A percentile compares a stretch with the other conserved stretches of the same genome.
These are phyloP conservation scores for Isichthys henryi DNA, from an alignment of 2,113 vertebrate genomes.

Conservation along the genomic window DNA sequence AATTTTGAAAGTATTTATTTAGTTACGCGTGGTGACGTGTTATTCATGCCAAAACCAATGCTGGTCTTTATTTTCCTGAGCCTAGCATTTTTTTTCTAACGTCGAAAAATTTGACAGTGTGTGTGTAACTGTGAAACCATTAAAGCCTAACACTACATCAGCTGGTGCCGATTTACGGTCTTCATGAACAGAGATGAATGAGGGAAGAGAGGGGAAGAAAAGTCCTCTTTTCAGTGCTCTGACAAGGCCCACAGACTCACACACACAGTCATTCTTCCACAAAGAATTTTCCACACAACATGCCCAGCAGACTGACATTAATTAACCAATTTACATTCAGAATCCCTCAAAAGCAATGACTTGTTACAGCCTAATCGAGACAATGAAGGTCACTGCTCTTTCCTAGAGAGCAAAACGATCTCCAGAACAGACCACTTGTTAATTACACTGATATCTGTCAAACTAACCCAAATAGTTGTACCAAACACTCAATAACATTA, in stretches of 20 bases:
- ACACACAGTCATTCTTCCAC: constrained; percentile 31
- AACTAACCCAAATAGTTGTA: not conserved
- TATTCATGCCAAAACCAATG: not conserved
- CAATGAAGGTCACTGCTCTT: not conserved
- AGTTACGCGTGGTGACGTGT: not conserved
- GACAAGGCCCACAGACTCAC: constrained; percentile 44
- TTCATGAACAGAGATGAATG: not conserved
- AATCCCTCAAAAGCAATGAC: constrained; percentile 23
- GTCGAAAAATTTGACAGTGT: constrained; percentile 3
- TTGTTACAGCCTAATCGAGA: not conserved
- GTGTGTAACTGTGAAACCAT: constrained; percentile 10
- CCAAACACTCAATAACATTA: not conserved
- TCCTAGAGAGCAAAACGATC: constrained; percentile 4
- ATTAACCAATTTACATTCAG: constrained; percentile 37
- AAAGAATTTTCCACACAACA: constrained; percentile 44
- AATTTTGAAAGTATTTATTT: not conserved
- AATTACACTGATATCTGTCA: not conserved
- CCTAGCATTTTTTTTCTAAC: not conserved
- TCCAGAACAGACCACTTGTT: not conserved
- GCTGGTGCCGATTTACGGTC: not conserved
- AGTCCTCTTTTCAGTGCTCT: constrained; percentile 40
- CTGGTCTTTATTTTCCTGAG: not conserved
- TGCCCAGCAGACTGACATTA: constrained; percentile 35
- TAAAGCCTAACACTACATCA: not conserved
- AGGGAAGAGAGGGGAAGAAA: not conserved